Evolutionary conservation across 2,888 invertebrate species (phyloP), one percentile per base, ranked within the genome.

Genomic region (Drosophila prolongata): DNA sequence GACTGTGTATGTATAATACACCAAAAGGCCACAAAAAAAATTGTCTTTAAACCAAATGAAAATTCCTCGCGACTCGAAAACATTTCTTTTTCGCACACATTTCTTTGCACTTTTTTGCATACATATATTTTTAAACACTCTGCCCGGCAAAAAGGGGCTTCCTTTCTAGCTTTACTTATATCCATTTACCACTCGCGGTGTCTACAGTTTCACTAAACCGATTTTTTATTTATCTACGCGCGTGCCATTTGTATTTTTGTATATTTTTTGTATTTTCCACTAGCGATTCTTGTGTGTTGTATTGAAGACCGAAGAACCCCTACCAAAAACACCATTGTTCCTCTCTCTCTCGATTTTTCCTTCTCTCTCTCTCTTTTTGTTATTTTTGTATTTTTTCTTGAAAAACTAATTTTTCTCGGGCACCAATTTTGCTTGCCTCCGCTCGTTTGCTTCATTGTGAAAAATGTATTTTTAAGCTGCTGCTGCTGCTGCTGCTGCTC

Each of bases 381-480:
- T 46, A 55, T 72, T 72, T 72, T 66, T 55, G 71, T 56, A 55
- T 72, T 60, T 54, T 35, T 57, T 53, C 44, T 44, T 47, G 14
- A 37, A 61, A 47, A 54, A 49, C 50, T 50, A 61, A 70, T 72
- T 71, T 71, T 44, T 55, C 54, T 66, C 54, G 54, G 54, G 57
- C 67, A 65, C 65, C 44, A 59, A 59, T 72, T 59, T 72, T 72
- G 3, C 83, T 82, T 82, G 86, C 86, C 82, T 82, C 83, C 83
- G 79, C 79, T 79, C 79, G 76, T 73, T 87, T 84, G 78, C 75
- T 84, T 85, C 83, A 84, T 84, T 85, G 83, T 87, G 86, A 85
- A 85, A 59, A 85, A 85, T 85, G 87, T 85, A 85, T 87, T 85
- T 85, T 85, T 87, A 87, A 87, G 84, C 87, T 77, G 79, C 78